Evolutionary conservation across 2,888 invertebrate genomes (phyloP).

Genomic region (Cryptocheilus praepositus): DNA sequence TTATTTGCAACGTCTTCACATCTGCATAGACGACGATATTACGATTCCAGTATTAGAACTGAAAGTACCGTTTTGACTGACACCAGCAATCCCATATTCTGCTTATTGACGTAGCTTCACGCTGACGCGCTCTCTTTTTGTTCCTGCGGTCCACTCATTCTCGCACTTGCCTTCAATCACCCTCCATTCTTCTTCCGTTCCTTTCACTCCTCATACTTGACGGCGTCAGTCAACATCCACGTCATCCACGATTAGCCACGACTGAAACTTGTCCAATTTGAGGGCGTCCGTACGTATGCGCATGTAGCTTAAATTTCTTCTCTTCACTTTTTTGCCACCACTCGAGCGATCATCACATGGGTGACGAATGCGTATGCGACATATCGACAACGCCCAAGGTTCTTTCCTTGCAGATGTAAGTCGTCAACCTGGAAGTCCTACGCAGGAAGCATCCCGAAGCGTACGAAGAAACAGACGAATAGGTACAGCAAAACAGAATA

Average conservation of each 20-base stretch:
- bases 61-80: constrained; percentile 45
- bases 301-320: not conserved
- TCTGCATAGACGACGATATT: too few relatives aligned
- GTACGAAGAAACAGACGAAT: not conserved
- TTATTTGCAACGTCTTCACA: too few relatives aligned
- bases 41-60: too few relatives aligned
- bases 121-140: constrained; percentile 21
- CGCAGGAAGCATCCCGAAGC: not conserved
- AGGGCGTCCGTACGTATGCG: not conserved
- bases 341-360: not conserved
- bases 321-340: not conserved
- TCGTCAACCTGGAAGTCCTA: constrained; percentile 17
- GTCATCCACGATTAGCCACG: constrained; percentile 46
- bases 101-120: constrained; percentile 32
- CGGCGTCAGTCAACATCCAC: constrained; percentile 46
- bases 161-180: constrained; percentile 34
- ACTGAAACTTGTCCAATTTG: constrained; percentile 6
- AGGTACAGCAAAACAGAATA: constrained; percentile 16
- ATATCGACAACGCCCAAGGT: constrained; percentile 5
- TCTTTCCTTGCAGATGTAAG: constrained; percentile 29
- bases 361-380: constrained; percentile 35
- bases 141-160: not conserved
- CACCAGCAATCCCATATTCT: constrained; percentile 35
- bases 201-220: constrained; percentile 9
- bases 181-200: not conserved